phyloP scores from a whole-genome alignment of 1,140 invertebrate genomes.

The Nebria ingens region DNA sequence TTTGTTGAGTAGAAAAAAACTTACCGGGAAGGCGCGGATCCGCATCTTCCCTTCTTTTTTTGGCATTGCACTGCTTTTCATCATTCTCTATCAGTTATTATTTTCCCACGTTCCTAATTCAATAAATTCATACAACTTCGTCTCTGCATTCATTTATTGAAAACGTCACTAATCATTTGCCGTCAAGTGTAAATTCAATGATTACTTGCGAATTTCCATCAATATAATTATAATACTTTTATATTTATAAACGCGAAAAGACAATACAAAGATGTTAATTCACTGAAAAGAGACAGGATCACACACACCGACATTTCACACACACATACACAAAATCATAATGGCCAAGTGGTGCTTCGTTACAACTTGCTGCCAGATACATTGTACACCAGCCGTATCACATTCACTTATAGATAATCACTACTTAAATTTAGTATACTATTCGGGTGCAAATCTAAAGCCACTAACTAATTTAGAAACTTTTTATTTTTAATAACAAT shows the following conservation, averaged over 20 bases:
- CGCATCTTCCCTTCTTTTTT: slow-evolving; percentile 94
- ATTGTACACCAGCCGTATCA: neutral
- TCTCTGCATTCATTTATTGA: neutral
- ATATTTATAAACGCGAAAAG: slow-evolving; percentile 1
- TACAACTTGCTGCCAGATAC: slow-evolving; percentile 3
- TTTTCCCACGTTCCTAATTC: slow-evolving; percentile 1
- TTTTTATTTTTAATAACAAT: neutral
- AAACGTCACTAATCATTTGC: slow-evolving; percentile 4
- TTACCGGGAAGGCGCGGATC: slow-evolving; percentile 93
- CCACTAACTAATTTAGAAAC: neutral
- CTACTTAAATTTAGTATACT: neutral
- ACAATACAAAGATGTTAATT: neutral
- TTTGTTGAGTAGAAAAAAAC: slow-evolving; percentile 31
- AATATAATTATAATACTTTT: neutral
- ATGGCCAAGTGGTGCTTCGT: slow-evolving; percentile 4
- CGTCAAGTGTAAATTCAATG: neutral
- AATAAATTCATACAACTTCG: neutral
- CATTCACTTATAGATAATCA: neutral
- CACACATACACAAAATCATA: slow-evolving; percentile 6
- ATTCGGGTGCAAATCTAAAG: neutral
- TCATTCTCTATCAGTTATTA: slow-evolving; percentile 34
- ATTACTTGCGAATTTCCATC: slow-evolving; percentile 4
- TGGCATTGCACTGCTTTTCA: slow-evolving; percentile 63
- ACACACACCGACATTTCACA: slow-evolving; percentile 5
- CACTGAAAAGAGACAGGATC: neutral